Evolutionary conservation across 37 sponge, comb jelly and placozoan genomes (phyloP).

Genomic region (Haliclona indistincta): DNA sequence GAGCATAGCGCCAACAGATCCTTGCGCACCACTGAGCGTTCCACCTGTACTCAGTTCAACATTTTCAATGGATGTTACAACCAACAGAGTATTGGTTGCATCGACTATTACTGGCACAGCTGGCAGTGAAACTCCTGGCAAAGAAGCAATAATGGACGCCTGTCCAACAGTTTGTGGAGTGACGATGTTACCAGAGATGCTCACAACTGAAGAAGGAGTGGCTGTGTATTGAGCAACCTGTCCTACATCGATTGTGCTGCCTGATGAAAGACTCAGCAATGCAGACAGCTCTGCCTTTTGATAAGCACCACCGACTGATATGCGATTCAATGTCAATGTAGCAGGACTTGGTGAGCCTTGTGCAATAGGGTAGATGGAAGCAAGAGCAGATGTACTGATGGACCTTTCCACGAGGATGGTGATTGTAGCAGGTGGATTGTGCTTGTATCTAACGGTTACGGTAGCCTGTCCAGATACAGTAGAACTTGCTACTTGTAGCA

Average conservation of each 20-base stretch:
- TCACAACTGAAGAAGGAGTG: not conserved
- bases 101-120: no score
- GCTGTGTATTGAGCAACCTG: not conserved
- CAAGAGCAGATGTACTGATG: not conserved
- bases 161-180: not conserved
- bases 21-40: constrained; percentile 6
- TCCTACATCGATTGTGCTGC: not conserved
- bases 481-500: not conserved
- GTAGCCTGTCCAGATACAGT: constrained; percentile 1
- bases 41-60: constrained; percentile 20
- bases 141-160: no score
- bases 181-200: not conserved
- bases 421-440: not conserved
- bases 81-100: no score
- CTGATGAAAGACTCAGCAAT: not conserved
- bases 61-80: constrained; percentile 11
- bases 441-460: constrained; percentile 18
- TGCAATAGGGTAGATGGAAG: constrained; percentile 54
- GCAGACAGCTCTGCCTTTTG: constrained; percentile 33
- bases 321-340: not conserved
- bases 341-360: no score
- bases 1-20: constrained; percentile 5
- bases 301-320: not conserved
- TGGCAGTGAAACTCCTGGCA: no score
- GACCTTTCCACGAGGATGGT: constrained; percentile 10